Evolutionary conservation across 2,888 invertebrate genomes (phyloP).

Genomic region (Esperia sulphurella): DNA sequence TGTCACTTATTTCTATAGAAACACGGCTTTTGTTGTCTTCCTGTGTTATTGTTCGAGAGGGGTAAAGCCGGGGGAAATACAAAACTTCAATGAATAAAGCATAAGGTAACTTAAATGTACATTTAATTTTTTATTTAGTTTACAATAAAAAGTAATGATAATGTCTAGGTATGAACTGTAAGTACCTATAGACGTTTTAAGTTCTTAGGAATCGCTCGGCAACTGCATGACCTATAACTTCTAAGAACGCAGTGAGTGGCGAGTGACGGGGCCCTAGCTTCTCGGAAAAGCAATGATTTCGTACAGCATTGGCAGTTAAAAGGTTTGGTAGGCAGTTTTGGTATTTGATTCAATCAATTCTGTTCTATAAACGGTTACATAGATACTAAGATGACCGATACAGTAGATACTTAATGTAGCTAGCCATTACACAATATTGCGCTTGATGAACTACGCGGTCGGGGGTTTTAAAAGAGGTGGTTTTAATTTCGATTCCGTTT

Average conservation of each 20-base stretch:
- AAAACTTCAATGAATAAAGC: too few relatives aligned
- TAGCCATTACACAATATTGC: too few relatives aligned
- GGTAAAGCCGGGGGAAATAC: background rate
- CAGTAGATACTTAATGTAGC: too few relatives aligned
- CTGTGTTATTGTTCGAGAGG: background rate
- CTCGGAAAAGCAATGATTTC: conserved; percentile 37
- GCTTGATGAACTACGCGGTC: too few relatives aligned
- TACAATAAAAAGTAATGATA: background rate
- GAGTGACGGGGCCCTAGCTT: conserved; percentile 37
- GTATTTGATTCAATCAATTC: too few relatives aligned
- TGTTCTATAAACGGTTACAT: too few relatives aligned
- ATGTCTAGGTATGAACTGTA: conserved; percentile 9
- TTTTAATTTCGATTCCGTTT: background rate
- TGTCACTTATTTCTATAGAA: background rate
- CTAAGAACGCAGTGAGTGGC: conserved; percentile 34
- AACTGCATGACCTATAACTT: conserved; percentile 31
- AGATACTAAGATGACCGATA: too few relatives aligned
- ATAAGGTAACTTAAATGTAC: too few relatives aligned
- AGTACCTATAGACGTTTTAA: conserved; percentile 9
- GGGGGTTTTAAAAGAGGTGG: too few relatives aligned
- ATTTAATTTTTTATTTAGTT: too few relatives aligned
- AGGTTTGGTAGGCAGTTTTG: too few relatives aligned
- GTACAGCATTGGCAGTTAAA: conserved; percentile 6
- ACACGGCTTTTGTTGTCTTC: conserved; percentile 1
- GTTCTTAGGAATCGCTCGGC: conserved; percentile 13